Conservation (phyloP, 2,888 invertebrate genomes). For the Morpho helenor region DNA sequence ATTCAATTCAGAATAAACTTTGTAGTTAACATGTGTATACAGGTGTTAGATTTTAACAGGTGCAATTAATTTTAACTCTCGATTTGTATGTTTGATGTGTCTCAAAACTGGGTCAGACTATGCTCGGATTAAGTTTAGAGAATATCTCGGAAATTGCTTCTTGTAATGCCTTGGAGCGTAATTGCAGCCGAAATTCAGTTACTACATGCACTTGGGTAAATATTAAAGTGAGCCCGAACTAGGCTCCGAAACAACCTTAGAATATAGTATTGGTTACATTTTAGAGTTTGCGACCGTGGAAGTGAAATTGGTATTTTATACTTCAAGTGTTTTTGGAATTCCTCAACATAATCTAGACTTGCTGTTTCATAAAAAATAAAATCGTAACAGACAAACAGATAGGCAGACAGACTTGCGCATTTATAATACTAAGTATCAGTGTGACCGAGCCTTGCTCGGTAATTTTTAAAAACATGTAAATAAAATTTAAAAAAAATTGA, state of each 20-base stretch:
- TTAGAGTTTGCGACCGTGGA: conserved; percentile 11
- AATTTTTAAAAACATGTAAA: no score
- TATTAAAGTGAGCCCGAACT: conserved; percentile 18
- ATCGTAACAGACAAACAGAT: no score
- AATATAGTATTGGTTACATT: conserved; percentile 12
- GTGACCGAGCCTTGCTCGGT: no score
- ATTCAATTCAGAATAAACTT: no score
- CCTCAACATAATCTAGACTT: no score
- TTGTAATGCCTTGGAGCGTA: conserved; percentile 14
- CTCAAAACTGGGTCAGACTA: conserved; percentile 6
- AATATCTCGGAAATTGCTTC: conserved; percentile 7
- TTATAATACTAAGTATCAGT: no score
- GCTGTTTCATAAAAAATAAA: no score
- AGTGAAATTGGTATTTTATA: conserved; percentile 9
- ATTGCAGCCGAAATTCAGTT: conserved; percentile 18
- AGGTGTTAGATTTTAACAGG: no score
- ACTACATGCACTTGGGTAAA: conserved; percentile 21
- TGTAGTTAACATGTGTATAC: no score
- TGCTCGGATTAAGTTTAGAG: conserved; percentile 9
- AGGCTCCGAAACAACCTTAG: conserved; percentile 12
- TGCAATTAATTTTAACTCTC: no score
- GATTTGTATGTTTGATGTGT: neutral
- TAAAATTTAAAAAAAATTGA: no score
- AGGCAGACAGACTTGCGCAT: no score
- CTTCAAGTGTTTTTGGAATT: neutral